phyloP scores from a whole-genome alignment of 2,797 vertebrate genomes.

The Cyprinella venusta region DNA sequence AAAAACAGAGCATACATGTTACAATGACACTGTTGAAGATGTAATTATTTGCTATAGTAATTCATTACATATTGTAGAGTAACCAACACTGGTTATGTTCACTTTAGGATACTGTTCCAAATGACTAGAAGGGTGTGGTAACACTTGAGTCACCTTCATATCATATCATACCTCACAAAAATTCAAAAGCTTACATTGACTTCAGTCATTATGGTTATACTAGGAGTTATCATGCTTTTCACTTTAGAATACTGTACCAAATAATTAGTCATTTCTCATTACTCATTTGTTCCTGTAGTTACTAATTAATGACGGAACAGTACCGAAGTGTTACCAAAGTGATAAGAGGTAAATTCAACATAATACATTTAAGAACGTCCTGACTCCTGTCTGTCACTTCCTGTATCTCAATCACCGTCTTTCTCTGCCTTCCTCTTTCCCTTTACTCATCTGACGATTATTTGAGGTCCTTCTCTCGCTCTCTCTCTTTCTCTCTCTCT shows the following conservation, averaged over 20 bases:
- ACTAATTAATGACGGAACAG: background rate
- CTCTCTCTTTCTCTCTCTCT: constrained; percentile 14
- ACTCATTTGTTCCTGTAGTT: background rate
- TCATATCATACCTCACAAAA: background rate
- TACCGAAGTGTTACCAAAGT: background rate
- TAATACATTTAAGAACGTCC: constrained; percentile 22
- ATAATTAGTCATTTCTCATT: background rate
- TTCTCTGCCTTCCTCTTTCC: constrained; percentile 24
- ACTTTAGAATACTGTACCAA: background rate
- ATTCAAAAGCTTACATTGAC: background rate
- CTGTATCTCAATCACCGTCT: constrained; percentile 32
- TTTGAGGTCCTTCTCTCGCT: constrained; percentile 36
- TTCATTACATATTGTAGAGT: background rate
- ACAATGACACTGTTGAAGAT: no score
- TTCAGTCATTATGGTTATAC: background rate
- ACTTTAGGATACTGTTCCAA: background rate
- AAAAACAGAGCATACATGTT: no score
- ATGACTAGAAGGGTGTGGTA: background rate
- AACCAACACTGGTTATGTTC: background rate
- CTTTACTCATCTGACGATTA: constrained; percentile 47
- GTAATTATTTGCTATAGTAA: no score
- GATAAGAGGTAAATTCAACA: background rate
- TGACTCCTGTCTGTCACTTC: constrained; percentile 22
- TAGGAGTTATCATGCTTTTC: background rate
- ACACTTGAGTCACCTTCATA: background rate